phyloP scores from a whole-genome alignment of 30 jellyfish, hydroid and myxozoan species.

The Catostylus mosaicus region DNA sequence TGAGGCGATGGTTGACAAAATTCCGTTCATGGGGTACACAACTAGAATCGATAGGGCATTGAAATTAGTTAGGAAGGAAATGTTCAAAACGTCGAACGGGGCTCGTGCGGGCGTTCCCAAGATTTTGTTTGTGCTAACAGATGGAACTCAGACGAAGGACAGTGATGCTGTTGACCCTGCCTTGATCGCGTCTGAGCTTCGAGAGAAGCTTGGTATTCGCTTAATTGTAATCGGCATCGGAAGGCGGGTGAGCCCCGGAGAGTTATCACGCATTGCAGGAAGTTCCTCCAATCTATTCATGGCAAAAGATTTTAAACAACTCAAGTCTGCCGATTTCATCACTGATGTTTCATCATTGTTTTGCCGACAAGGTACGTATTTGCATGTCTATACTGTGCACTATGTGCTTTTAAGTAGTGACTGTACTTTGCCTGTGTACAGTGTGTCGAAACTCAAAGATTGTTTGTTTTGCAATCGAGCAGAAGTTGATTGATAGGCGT shows the following conservation, averaged over 20 bases:
- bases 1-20: constrained; percentile 74
- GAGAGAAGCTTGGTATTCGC: constrained; percentile 50
- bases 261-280: constrained; percentile 79
- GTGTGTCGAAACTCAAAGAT: too few relatives aligned
- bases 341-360: constrained; percentile 5
- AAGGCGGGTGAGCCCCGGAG: constrained; percentile 63
- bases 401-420: too few relatives aligned
- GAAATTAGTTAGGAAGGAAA: constrained; percentile 58
- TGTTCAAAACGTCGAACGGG: constrained; percentile 66
- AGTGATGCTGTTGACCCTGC: constrained; percentile 84
- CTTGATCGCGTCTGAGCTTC: constrained; percentile 69
- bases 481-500: too few relatives aligned
- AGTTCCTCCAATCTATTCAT: constrained; percentile 27
- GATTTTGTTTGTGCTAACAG: constrained; percentile 77
- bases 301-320: constrained; percentile 66
- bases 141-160: constrained; percentile 85
- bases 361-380: not conserved
- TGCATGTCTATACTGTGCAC: too few relatives aligned
- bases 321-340: constrained; percentile 44
- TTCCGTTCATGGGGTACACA: constrained; percentile 81
- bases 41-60: constrained; percentile 90
- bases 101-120: constrained; percentile 69
- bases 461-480: too few relatives aligned
- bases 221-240: constrained; percentile 81
- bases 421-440: too few relatives aligned